Percentiles rank a stretch among this genome's conserved stretches.
Evolutionary conservation across 2,797 vertebrate genomes (phyloP).

Genomic region (Spea hammondii): DNA sequence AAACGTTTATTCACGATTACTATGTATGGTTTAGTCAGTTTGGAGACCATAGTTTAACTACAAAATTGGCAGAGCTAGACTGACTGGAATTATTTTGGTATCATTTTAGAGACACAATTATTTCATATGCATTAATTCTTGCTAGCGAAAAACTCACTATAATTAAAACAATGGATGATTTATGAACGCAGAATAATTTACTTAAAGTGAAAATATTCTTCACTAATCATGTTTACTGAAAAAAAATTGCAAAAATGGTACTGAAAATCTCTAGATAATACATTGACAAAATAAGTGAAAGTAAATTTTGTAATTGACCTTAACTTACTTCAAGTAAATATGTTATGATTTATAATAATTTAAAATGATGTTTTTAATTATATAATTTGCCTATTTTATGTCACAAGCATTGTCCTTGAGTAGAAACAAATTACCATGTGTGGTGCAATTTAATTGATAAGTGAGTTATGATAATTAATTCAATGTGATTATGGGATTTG

Average conservation of each 20-base stretch:
- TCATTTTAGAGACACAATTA: no score
- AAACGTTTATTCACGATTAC: no score
- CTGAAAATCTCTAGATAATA: background rate
- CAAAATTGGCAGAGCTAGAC: no score
- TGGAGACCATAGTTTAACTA: no score
- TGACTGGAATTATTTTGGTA: no score
- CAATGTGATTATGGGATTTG: conserved; percentile 44
- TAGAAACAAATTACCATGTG: conserved; percentile 36
- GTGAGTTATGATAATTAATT: conserved; percentile 44
- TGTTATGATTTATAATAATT: conserved; percentile 36
- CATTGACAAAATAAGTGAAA: conserved; percentile 16
- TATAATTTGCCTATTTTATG: conserved; percentile 26
- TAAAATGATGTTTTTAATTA: conserved; percentile 12
- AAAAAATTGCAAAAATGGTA: background rate
- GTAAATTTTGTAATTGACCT: conserved; percentile 19
- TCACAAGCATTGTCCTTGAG: conserved; percentile 41
- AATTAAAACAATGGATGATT: no score
- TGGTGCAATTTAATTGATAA: conserved; percentile 39
- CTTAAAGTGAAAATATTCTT: background rate
- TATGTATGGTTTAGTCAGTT: no score
- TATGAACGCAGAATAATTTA: background rate
- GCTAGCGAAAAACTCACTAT: no score
- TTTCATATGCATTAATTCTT: no score
- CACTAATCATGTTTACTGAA: background rate
- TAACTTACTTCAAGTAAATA: conserved; percentile 20